phyloP scores from a whole-genome alignment of 2,888 invertebrate species.

The Apamea crenata region DNA sequence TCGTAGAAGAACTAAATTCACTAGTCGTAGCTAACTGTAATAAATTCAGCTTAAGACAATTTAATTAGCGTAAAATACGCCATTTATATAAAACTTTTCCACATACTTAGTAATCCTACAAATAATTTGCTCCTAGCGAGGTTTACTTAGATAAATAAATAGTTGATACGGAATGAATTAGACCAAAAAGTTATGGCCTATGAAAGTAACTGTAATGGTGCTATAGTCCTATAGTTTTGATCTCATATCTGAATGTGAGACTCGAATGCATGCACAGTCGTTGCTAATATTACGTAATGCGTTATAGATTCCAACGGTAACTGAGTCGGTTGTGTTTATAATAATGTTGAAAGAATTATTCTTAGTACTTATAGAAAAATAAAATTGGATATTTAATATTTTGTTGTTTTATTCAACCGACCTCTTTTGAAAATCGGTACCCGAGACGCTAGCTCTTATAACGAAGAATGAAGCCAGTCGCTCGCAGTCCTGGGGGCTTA shows the following conservation, averaged over 20 bases:
- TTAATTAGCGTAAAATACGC: conserved; percentile 49
- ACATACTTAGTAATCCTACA: conserved; percentile 46
- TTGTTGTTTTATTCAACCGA: conserved; percentile 67
- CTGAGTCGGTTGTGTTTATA: conserved; percentile 86
- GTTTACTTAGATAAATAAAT: conserved; percentile 63
- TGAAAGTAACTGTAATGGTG: conserved; percentile 89
- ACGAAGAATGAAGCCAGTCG: neutral
- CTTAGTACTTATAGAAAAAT: conserved; percentile 89
- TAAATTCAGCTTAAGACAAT: conserved; percentile 53
- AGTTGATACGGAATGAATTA: conserved; percentile 75
- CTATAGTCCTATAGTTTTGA: conserved; percentile 88
- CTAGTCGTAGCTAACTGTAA: conserved; percentile 63
- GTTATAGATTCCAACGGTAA: conserved; percentile 80
- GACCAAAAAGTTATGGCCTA: conserved; percentile 89
- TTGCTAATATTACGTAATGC: conserved; percentile 74
- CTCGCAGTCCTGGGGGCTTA: neutral
- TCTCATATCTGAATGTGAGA: conserved; percentile 88
- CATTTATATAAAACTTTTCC: conserved; percentile 51
- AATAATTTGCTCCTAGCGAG: conserved; percentile 62
- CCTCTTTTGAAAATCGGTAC: neutral
- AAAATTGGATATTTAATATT: conserved; percentile 81
- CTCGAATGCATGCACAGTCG: conserved; percentile 77
- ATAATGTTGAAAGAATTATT: conserved; percentile 85
- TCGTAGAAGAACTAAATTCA: conserved; percentile 55
- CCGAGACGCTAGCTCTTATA: neutral